Percentiles rank a stretch among this genome's conserved stretches.
Conservation (phyloP, 2,888 invertebrate genomes). For the Leptinotarsa juncta region DNA sequence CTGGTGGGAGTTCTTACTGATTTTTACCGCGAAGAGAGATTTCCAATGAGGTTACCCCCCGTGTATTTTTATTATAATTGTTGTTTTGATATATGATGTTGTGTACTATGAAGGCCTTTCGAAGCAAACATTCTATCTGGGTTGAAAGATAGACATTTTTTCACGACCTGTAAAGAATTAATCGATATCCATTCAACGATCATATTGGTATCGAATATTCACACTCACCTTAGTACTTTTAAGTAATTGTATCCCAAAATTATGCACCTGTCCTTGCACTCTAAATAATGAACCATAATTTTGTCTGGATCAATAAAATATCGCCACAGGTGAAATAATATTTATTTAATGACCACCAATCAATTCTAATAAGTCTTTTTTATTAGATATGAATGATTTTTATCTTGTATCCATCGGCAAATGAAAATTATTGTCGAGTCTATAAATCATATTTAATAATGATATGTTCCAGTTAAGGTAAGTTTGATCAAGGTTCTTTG, state of each 20-base stretch:
- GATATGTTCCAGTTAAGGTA: not conserved
- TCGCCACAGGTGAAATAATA: conserved; percentile 29
- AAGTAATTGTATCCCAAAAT: conserved; percentile 16
- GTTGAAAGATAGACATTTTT: too few relatives aligned
- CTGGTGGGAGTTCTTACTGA: too few relatives aligned
- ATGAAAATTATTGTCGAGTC: conserved; percentile 23
- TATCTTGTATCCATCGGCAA: conserved; percentile 32
- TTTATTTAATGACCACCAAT: conserved; percentile 33
- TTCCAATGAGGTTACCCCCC: too few relatives aligned
- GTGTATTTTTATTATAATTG: too few relatives aligned
- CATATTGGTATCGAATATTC: not conserved
- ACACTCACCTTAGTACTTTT: not conserved
- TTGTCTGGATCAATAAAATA: conserved; percentile 24
- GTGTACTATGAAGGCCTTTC: too few relatives aligned
- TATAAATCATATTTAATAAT: conserved; percentile 35
- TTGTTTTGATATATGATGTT: too few relatives aligned
- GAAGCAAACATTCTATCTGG: too few relatives aligned
- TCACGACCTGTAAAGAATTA: too few relatives aligned
- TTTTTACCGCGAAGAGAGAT: too few relatives aligned
- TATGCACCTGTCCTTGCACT: conserved; percentile 28
- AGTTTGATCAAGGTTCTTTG: conserved; percentile 22
- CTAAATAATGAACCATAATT: conserved; percentile 31
- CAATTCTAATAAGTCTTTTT: conserved; percentile 37
- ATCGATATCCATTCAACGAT: not conserved
- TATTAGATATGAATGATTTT: conserved; percentile 32